Base-by-base conservation (phyloP, 2,113 vertebrate genomes). In the Phoenicopterus ruber region DNA sequence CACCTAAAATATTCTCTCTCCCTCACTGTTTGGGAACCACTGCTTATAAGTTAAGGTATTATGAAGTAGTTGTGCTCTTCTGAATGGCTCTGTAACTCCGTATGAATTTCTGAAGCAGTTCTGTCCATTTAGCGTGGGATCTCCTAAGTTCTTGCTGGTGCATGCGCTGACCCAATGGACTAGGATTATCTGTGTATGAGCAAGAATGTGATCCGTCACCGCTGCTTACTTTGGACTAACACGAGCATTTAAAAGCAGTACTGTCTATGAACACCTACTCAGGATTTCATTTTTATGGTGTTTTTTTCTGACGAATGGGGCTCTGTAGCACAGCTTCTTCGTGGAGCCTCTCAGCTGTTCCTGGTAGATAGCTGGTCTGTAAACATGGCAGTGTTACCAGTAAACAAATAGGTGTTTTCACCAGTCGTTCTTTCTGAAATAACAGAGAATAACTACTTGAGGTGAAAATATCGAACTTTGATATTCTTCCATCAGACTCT, bases 191-290 rank as follows among this genome's bases (percentile, higher is more conserved):
- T 86, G 36, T 46, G 38, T 67, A 5, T 8, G 32, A 74, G 38
- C 47, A 71, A 66, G 63, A 58, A 58, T 26, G 14, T 61, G 65
- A 74, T 59, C 76, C 20, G 28, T 67, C 50, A 7, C 54, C 73
- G 67, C 46, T 70, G 20, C 47, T 82, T 54, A 13, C 40, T 90
- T 66, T 1, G 18, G 52, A 52, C 54, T 59, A 55, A 63, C 4
- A 4, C 0, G 5, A 49, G n/a, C 1, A 0, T 38, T 65, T 50
- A 24, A 81, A 70, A 74, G 29, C 73, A 59, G 46, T n/a, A 26
- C 55, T n/a, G 50, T 4, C 0, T 24, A 5, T 47, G 42, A 54
- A 21, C 25, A 49, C 1, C 2, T 59, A 20, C n/a, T 74, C 17
- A 19, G 29, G 61, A 34, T 47, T 86, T 92, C 6, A 15, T 67